A percentile compares a stretch with the other conserved stretches of the same genome.
phyloP scores from a whole-genome alignment of 1,140 invertebrate genomes.

The Lepeophtheirus salmonis region DNA sequence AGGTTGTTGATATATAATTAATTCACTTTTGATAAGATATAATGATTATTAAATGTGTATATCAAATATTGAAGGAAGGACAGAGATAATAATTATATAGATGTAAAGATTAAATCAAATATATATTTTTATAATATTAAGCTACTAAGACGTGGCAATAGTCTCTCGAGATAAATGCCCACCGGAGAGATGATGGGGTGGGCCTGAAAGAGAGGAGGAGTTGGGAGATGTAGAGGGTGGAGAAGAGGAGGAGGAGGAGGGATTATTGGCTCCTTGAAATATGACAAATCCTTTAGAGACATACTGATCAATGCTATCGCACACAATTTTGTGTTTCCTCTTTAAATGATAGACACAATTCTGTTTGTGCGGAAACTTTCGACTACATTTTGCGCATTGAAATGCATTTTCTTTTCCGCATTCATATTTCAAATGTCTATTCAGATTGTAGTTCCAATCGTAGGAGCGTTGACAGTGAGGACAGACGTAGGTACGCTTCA shows the following conservation, averaged over 20 bases:
- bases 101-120: too few species aligned
- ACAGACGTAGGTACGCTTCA: constrained; percentile 7
- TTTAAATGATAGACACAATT: constrained; percentile 18
- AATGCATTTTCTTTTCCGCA: constrained; percentile 18
- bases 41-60: too few species aligned
- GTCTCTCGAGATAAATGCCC: too few species aligned
- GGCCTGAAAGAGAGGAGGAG: too few species aligned
- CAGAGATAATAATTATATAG: too few species aligned
- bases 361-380: constrained; percentile 18
- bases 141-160: too few species aligned
- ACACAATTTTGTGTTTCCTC: constrained; percentile 17
- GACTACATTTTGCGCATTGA: constrained; percentile 13
- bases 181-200: too few species aligned
- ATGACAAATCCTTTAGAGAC: constrained; percentile 6
- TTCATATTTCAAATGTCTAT: constrained; percentile 18
- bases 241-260: background rate
- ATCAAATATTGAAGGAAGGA: too few species aligned
- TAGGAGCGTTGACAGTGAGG: constrained; percentile 15
- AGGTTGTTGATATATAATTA: too few species aligned
- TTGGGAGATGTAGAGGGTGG: too few species aligned
- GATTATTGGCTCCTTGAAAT: background rate
- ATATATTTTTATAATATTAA: too few species aligned
- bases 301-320: constrained; percentile 18
- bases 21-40: too few species aligned
- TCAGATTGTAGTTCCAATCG: constrained; percentile 19